Evolutionary conservation across 2,888 invertebrate genomes (phyloP).

Genomic region (Pheosia tremula): DNA sequence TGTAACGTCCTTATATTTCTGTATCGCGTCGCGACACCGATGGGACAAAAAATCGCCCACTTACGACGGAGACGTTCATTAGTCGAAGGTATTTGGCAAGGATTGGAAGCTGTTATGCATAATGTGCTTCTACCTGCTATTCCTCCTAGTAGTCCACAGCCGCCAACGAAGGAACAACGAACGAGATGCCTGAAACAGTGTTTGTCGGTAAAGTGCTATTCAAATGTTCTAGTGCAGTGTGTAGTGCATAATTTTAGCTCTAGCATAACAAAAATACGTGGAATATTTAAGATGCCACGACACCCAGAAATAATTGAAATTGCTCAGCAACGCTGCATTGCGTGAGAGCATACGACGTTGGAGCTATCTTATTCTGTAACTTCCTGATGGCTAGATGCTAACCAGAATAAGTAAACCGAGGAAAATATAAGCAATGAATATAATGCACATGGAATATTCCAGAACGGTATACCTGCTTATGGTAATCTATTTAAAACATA

Average conservation of each 20-base stretch:
- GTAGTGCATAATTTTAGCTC: conserved; percentile 9
- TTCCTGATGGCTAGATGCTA: neutral
- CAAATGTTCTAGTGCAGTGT: conserved; percentile 22
- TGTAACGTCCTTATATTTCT: conserved; percentile 55
- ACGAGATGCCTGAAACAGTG: conserved; percentile 70
- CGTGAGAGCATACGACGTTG: neutral
- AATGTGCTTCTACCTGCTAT: conserved; percentile 61
- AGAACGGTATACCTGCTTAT: neutral
- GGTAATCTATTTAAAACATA: too few relatives aligned
- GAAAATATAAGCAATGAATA: neutral
- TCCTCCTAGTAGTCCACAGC: conserved; percentile 63
- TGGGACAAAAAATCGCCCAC: conserved; percentile 51
- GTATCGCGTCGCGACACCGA: conserved; percentile 36
- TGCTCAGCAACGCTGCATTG: neutral
- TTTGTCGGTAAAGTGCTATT: conserved; percentile 66
- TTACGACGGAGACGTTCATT: conserved; percentile 61
- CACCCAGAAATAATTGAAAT: neutral
- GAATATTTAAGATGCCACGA: conserved; percentile 2
- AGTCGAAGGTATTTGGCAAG: conserved; percentile 72
- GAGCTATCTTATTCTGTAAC: neutral
- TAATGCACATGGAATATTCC: neutral
- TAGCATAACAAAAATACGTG: neutral
- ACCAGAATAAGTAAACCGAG: neutral
- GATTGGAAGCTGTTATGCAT: conserved; percentile 47
- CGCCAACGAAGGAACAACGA: conserved; percentile 64